phyloP scores from a whole-genome alignment of 2,888 invertebrate genomes.

The Eupithecia tripunctaria region DNA sequence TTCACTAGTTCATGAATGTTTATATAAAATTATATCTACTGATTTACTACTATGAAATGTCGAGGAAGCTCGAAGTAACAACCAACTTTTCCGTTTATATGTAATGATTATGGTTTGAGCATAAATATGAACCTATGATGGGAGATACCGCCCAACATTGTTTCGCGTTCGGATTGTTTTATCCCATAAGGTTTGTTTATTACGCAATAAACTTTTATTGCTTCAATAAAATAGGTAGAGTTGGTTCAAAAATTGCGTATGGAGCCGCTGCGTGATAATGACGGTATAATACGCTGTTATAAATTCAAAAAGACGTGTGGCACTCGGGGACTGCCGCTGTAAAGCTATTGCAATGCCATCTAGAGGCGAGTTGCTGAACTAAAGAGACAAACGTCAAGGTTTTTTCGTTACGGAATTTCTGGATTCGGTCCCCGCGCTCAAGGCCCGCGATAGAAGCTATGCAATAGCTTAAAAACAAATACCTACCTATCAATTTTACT shows the following conservation, averaged over 20 bases:
- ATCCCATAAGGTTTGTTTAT: constrained; percentile 6
- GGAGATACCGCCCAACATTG: constrained; percentile 4
- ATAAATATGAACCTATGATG: background rate
- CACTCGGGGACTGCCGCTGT: too few species aligned
- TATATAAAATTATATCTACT: background rate
- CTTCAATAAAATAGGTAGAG: constrained; percentile 3
- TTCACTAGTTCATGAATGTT: background rate
- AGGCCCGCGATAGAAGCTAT: too few species aligned
- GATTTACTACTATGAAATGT: background rate
- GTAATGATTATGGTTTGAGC: background rate
- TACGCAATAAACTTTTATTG: constrained; percentile 13
- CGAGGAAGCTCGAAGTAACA: background rate
- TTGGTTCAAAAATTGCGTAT: constrained; percentile 5
- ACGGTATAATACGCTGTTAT: background rate
- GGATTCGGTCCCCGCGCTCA: too few species aligned
- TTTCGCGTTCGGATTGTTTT: constrained; percentile 19
- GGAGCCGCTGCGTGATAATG: background rate
- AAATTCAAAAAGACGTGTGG: too few species aligned
- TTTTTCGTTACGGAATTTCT: too few species aligned
- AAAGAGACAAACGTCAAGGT: too few species aligned
- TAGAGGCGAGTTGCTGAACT: too few species aligned
- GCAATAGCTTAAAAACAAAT: too few species aligned
- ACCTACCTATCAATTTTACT: background rate
- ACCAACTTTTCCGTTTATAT: background rate
- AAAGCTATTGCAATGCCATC: too few species aligned